These are phyloP conservation scores for Zapus hudsonius DNA, from an alignment of 2,113 vertebrate genomes.

Conservation along the genomic window DNA sequence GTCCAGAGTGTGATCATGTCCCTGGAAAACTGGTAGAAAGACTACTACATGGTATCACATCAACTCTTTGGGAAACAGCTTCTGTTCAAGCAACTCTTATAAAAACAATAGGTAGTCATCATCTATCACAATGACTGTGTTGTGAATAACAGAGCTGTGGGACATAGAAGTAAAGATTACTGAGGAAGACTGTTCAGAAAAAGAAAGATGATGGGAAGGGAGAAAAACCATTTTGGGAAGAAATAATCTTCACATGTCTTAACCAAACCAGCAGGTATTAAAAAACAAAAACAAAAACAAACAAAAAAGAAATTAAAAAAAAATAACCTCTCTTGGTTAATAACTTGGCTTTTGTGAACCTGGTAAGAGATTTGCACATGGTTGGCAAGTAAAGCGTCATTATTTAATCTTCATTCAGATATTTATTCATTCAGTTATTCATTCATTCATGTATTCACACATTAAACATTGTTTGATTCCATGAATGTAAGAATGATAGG, in stretches of 20 bases:
- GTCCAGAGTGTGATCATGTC: background rate
- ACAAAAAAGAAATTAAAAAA: too few relatives aligned
- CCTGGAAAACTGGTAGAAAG: background rate
- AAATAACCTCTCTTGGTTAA: too few relatives aligned
- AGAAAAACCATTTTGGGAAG: background rate
- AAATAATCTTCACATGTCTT: too few relatives aligned
- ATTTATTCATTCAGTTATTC: background rate
- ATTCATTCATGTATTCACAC: background rate
- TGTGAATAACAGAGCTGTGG: background rate
- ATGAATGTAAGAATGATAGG: background rate
- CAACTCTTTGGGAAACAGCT: background rate
- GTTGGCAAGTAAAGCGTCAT: background rate
- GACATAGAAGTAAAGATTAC: background rate
- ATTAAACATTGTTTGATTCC: background rate
- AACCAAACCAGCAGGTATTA: background rate
- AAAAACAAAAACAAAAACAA: background rate
- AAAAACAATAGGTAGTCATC: background rate
- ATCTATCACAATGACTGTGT: background rate
- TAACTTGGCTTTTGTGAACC: background rate
- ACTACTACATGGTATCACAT: background rate
- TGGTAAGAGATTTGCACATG: background rate
- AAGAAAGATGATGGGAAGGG: background rate
- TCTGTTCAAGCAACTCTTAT: background rate
- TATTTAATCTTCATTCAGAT: background rate
- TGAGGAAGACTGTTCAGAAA: background rate